Evolutionary conservation across 2,113 vertebrate species (phyloP).

Genomic region (Synodontis membranacea): DNA sequence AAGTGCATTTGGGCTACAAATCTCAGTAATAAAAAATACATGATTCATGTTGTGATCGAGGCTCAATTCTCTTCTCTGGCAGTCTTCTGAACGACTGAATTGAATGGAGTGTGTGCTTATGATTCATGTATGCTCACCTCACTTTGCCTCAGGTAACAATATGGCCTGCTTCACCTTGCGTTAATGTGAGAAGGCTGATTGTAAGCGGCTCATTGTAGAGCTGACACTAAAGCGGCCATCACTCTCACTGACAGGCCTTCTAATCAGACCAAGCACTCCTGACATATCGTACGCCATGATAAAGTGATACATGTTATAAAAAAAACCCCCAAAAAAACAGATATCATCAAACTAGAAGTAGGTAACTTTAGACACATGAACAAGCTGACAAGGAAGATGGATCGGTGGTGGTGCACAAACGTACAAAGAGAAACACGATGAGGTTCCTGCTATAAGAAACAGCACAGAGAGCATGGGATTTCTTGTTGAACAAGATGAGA

Average conservation of each 20-base stretch:
- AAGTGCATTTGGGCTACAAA: background rate
- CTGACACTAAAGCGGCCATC: background rate
- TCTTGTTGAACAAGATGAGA: conserved; percentile 24
- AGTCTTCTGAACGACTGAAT: conserved; percentile 39
- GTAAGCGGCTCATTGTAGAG: conserved; percentile 6
- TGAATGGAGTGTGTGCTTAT: conserved; percentile 17
- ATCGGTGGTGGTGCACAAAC: background rate
- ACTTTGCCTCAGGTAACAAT: conserved; percentile 31
- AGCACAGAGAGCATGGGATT: conserved; percentile 6
- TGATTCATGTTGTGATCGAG: conserved; percentile 35
- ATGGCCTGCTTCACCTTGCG: background rate
- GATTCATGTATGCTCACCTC: conserved; percentile 3
- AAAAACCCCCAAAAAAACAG: no score
- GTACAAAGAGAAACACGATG: background rate
- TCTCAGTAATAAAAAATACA: conserved; percentile 42
- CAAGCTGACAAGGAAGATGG: background rate
- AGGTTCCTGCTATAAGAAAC: background rate
- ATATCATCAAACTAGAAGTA: background rate
- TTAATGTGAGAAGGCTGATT: conserved; percentile 26
- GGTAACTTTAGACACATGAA: background rate
- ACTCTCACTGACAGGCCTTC: conserved; percentile 1
- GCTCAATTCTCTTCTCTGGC: conserved; percentile 39
- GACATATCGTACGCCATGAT: conserved; percentile 6
- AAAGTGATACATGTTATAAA: background rate
- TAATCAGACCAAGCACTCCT: conserved; percentile 12